Percentiles rank a stretch among this genome's conserved stretches.
Evolutionary conservation across 2,797 vertebrate genomes (phyloP).

Genomic region (Tenualosa ilisha): DNA sequence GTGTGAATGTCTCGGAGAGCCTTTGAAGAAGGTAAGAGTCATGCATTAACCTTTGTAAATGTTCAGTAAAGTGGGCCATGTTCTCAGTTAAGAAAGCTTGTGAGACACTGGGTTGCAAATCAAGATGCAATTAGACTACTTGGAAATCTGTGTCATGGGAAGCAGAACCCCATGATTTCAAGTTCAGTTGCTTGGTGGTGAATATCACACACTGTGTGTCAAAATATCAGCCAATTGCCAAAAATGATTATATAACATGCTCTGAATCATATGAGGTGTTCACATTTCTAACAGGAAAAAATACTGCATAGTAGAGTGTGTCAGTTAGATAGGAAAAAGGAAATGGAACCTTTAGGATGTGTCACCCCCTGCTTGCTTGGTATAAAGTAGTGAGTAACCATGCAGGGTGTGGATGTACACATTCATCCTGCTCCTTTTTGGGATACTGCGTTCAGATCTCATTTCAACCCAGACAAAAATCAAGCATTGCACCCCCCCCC

Average conservation of each 20-base stretch:
- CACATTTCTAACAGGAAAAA: background rate
- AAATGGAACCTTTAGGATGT: background rate
- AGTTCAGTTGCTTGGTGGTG: background rate
- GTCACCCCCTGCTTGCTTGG: background rate
- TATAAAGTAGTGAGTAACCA: background rate
- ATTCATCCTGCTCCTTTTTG: background rate
- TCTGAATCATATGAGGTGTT: background rate
- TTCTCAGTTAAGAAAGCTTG: background rate
- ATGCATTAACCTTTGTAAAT: background rate
- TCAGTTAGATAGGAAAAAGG: background rate
- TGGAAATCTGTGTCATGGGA: background rate
- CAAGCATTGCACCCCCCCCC: too few species aligned
- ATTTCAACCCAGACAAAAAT: too few species aligned
- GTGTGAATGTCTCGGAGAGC: background rate
- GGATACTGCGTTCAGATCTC: background rate
- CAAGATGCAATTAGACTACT: background rate
- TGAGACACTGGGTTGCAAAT: background rate
- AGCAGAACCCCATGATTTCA: background rate
- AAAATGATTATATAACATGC: background rate
- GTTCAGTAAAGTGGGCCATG: background rate
- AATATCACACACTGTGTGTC: background rate
- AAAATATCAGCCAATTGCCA: background rate
- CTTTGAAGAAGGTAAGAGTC: conserved; percentile 5
- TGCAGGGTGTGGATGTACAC: background rate
- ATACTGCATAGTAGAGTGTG: background rate